Conservation (phyloP, 92 coral and sea anemone genomes). For the Paramuricea clavata region DNA sequence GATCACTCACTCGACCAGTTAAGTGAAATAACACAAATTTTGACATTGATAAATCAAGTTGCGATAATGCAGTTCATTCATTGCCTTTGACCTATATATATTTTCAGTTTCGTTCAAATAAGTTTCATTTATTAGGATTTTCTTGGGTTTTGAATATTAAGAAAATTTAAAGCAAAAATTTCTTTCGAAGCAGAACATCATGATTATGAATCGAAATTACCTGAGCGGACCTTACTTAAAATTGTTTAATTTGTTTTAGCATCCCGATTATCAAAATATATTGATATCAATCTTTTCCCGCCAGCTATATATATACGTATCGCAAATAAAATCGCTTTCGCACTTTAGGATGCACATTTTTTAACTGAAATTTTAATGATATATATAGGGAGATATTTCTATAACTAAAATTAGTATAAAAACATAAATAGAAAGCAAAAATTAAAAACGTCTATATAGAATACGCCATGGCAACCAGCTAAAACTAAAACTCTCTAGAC, state of each 20-base stretch:
- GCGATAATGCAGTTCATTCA: neutral
- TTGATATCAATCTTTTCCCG: neutral
- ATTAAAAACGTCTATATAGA: neutral
- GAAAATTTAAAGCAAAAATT: too few relatives aligned
- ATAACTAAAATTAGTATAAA: neutral
- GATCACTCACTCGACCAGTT: too few relatives aligned
- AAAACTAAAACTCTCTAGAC: slow-evolving; percentile 28
- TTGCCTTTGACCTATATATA: too few relatives aligned
- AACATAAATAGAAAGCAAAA: neutral
- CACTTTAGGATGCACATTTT: neutral
- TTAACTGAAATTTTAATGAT: neutral
- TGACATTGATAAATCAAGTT: neutral
- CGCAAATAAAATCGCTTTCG: neutral
- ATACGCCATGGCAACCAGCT: slow-evolving; percentile 23
- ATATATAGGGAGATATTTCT: neutral
- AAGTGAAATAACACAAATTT: neutral
- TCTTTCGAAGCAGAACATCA: too few relatives aligned
- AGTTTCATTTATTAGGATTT: too few relatives aligned
- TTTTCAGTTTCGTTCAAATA: too few relatives aligned
- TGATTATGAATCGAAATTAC: too few relatives aligned
- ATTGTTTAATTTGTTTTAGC: neutral
- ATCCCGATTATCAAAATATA: neutral
- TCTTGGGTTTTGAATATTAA: too few relatives aligned
- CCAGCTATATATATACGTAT: neutral
- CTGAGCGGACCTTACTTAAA: too few relatives aligned